Conservation (phyloP, 2,797 vertebrate species). For the Linurgus olivaceus region DNA sequence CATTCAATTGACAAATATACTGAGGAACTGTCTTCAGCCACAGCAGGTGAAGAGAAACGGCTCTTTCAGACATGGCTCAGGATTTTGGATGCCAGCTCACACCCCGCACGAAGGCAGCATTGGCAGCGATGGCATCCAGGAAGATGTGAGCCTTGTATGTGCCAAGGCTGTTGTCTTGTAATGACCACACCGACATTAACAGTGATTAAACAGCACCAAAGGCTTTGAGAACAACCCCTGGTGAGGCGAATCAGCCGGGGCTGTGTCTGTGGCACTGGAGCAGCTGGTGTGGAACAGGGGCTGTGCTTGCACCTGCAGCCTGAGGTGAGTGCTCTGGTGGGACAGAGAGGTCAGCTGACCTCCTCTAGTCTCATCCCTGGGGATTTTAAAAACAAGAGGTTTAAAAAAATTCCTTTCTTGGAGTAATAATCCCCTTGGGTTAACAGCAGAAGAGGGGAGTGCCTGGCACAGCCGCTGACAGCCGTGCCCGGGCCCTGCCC, state of each 20-base stretch:
- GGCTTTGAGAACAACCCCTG: not conserved
- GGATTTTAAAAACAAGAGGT: not conserved
- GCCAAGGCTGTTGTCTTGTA: not conserved
- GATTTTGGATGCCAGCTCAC: not conserved
- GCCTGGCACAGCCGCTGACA: fast-evolving
- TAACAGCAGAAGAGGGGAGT: not conserved
- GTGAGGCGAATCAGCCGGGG: fast-evolving
- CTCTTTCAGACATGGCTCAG: not conserved
- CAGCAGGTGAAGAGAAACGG: not conserved
- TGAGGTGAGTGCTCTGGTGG: not conserved
- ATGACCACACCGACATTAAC: not conserved
- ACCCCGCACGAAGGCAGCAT: not conserved
- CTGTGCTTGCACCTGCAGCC: fast-evolving
- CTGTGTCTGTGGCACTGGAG: fast-evolving
- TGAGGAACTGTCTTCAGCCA: not conserved
- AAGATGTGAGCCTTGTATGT: constrained; percentile 2
- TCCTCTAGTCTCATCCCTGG: not conserved
- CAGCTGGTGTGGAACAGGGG: fast-evolving
- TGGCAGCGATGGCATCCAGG: not conserved
- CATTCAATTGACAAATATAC: not conserved
- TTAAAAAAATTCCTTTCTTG: not conserved
- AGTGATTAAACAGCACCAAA: not conserved
- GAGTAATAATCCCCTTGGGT: not conserved
- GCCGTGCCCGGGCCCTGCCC: fast-evolving
- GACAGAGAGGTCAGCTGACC: fast-evolving